These are phyloP conservation scores for Eurystomus gularis DNA, from an alignment of 2,113 vertebrate species.

Conservation along the genomic window DNA sequence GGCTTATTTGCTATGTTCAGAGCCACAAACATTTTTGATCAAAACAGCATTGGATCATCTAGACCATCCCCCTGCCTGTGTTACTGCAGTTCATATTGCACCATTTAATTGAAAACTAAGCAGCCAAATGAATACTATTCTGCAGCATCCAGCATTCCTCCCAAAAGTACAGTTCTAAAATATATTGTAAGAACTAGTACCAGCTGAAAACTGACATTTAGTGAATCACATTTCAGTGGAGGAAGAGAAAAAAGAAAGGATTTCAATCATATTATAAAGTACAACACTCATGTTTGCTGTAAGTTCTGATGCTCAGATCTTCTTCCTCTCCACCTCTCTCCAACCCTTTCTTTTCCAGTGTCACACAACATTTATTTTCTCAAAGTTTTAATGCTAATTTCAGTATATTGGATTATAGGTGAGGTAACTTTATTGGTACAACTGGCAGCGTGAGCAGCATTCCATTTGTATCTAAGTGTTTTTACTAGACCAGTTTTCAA, in stretches of 20 bases:
- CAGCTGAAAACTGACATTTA: background rate
- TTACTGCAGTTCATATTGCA: background rate
- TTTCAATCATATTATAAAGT: background rate
- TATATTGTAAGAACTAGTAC: background rate
- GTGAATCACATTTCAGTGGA: background rate
- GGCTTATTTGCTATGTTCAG: background rate
- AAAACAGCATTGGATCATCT: background rate
- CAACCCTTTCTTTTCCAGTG: rapidly evolving
- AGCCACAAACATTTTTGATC: background rate
- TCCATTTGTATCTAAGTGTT: background rate
- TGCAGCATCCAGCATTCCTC: background rate
- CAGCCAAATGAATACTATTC: conserved; percentile 4
- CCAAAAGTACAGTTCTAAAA: background rate
- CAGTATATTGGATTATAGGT: background rate
- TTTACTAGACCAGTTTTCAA: background rate
- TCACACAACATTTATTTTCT: background rate
- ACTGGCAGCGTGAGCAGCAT: background rate
- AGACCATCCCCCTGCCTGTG: background rate
- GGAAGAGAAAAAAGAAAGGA: background rate
- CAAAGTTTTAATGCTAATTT: background rate
- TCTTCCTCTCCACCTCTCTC: background rate
- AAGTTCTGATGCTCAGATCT: background rate
- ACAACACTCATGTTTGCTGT: background rate
- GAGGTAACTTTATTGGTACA: background rate
- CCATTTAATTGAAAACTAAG: conserved; percentile 31